Base-by-base conservation (phyloP, 2,888 invertebrate genomes). In the Odontomyia ornata region DNA sequence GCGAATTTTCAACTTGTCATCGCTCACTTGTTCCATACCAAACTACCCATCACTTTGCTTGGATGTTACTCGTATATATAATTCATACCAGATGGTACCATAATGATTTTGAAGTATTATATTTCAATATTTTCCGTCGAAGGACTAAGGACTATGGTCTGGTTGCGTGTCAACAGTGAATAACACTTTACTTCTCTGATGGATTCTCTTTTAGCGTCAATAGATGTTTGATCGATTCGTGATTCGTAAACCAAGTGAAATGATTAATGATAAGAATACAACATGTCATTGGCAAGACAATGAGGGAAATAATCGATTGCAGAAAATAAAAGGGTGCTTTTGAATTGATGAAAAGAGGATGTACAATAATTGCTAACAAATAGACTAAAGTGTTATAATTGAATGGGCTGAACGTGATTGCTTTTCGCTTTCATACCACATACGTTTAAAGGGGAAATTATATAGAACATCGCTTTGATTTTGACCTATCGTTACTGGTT, bases 151-250 rank as follows among this genome's bases (percentile, higher is more conserved):
- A 43, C 67, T 67, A 43, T 43, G n/a, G n/a, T 67, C 43, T 18
- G 18, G 25, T 71, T 52, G 73, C 73, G 73, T 73, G 73, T 23
- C 13, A 28, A 36, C 27, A n/a, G 57, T 60, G 73, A 57, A 73
- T 73, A 73, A 73, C 73, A 73, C 73, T 60, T 60, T 57, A 21
- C 23, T 21, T 46, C 13, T 57, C 36, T 21, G 23, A 60, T 73
- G 21, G 73, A 73, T 36, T 57, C 73, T 21, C 36, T 21, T 36
- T 52, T 56, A 7, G 52, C 56, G 52, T 56, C 72, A 23, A 57
- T 73, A 18, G 36, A 57, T 60, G 73, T 73, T 73, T 73, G 73
- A 73, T 73, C 73, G 73, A 73, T 73, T 57, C 60, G 21, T 57
- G 73, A 73, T 73, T 57, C 60, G 21, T 57, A 25, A 11, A 30